Conservation (phyloP, 2,113 vertebrate species). For the Myotis davidii region DNA sequence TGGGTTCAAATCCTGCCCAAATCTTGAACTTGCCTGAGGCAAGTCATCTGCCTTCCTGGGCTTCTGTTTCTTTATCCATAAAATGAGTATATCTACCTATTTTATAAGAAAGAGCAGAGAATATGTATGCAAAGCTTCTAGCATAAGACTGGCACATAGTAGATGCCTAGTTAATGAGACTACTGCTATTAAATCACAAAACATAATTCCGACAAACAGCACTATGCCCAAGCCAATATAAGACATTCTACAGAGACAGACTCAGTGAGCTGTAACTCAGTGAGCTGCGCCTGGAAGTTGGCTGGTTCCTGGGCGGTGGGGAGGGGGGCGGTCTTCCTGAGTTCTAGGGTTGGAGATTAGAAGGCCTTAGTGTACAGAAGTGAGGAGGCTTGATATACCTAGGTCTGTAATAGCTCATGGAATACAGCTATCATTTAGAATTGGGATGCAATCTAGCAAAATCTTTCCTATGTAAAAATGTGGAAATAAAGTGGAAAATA, state of each 20-base stretch:
- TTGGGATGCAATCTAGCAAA: not conserved
- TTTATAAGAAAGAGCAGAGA: not conserved
- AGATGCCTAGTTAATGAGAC: not conserved
- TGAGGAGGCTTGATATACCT: not conserved
- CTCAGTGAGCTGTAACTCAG: not conserved
- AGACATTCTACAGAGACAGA: not conserved
- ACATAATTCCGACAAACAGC: not conserved
- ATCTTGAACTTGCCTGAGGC: not conserved
- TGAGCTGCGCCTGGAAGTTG: too few species aligned
- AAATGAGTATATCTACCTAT: not conserved
- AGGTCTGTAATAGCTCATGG: not conserved
- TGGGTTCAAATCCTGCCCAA: not conserved
- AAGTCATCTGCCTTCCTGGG: not conserved
- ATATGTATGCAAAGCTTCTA: not conserved
- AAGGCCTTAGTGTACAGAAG: not conserved
- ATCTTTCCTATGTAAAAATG: not conserved
- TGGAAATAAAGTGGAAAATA: not conserved
- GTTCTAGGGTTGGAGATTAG: too few species aligned
- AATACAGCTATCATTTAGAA: not conserved
- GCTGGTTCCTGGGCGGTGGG: too few species aligned
- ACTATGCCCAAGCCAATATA: too few species aligned
- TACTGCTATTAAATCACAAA: not conserved
- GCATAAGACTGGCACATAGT: not conserved
- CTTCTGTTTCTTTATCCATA: not conserved
- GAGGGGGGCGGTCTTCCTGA: too few species aligned